Percentiles rank a stretch among this genome's conserved stretches.
phyloP scores from a whole-genome alignment of 2,797 vertebrate species.

The Ctenopoma multispine region DNA sequence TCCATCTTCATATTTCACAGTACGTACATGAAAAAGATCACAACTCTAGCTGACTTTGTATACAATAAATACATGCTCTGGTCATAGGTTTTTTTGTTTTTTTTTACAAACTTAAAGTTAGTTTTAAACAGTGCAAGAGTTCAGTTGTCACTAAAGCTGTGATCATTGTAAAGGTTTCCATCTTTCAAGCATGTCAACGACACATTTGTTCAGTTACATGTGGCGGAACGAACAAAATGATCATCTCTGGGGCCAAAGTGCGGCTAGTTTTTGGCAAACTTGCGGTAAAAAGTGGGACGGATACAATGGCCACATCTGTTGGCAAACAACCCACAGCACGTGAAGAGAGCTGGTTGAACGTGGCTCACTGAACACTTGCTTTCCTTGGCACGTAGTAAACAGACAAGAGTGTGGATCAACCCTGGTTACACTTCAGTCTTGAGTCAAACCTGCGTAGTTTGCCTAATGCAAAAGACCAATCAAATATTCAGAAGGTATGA shows the following conservation, averaged over 20 bases:
- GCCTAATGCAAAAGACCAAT: constrained; percentile 4
- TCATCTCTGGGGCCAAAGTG: constrained; percentile 13
- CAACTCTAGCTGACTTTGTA: constrained; percentile 62
- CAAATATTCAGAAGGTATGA: background rate
- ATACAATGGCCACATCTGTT: constrained; percentile 35
- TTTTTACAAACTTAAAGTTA: constrained; percentile 60
- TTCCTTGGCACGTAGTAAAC: constrained; percentile 87
- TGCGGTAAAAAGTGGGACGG: constrained; percentile 13
- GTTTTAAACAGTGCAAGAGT: constrained; percentile 64
- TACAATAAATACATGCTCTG: constrained; percentile 82
- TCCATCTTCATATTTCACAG: constrained; percentile 71
- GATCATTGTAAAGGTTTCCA: constrained; percentile 13
- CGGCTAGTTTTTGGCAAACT: constrained; percentile 17
- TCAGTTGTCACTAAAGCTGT: constrained; percentile 46
- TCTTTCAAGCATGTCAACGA: background rate
- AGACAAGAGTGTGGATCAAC: constrained; percentile 45
- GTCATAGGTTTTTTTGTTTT: constrained; percentile 33
- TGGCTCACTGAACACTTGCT: constrained; percentile 69
- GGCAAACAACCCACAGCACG: constrained; percentile 18
- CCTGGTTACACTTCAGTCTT: background rate
- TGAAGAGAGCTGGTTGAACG: constrained; percentile 17
- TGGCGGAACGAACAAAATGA: too few species aligned
- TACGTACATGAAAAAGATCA: constrained; percentile 77
- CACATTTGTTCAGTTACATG: background rate
- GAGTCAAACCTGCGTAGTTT: constrained; percentile 1